phyloP scores from a whole-genome alignment of 2,888 invertebrate genomes.

The Melanostoma mellinum region DNA sequence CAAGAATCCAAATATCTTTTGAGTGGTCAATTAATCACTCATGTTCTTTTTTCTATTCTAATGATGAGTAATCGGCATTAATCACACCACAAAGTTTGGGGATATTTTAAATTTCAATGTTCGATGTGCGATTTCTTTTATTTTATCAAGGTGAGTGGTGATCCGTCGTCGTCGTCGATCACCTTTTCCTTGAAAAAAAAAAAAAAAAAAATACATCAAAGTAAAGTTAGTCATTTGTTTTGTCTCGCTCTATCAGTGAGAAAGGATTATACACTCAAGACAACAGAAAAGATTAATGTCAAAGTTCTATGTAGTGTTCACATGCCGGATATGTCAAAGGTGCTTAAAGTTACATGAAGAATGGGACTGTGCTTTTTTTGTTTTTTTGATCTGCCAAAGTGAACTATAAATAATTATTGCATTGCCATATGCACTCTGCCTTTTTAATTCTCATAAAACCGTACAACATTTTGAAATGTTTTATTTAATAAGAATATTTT shows the following conservation, averaged over 20 bases:
- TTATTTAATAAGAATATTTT: no score
- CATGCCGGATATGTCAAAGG: not conserved
- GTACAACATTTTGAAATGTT: no score
- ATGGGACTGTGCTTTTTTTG: no score
- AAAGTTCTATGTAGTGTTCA: not conserved
- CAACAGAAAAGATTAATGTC: not conserved
- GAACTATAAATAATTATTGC: not conserved
- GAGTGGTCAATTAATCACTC: slow-evolving; percentile 37
- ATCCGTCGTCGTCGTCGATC: not conserved
- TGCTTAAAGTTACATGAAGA: no score
- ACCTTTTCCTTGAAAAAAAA: slow-evolving; percentile 10
- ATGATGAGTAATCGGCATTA: slow-evolving; percentile 28
- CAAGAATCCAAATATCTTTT: slow-evolving; percentile 26
- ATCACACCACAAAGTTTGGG: slow-evolving; percentile 22
- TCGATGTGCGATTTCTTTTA: not conserved
- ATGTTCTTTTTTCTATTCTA: not conserved
- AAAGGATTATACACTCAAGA: not conserved
- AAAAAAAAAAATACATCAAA: slow-evolving; percentile 4
- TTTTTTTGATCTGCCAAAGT: not conserved
- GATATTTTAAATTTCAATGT: not conserved
- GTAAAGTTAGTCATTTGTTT: slow-evolving; percentile 20
- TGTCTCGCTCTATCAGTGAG: not conserved
- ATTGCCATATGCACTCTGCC: no score
- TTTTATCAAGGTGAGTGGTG: slow-evolving; percentile 25
- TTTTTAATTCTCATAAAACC: no score